Base-by-base conservation (phyloP, 1,140 invertebrate genomes). In the Muscidifurax raptorellus region DNA sequence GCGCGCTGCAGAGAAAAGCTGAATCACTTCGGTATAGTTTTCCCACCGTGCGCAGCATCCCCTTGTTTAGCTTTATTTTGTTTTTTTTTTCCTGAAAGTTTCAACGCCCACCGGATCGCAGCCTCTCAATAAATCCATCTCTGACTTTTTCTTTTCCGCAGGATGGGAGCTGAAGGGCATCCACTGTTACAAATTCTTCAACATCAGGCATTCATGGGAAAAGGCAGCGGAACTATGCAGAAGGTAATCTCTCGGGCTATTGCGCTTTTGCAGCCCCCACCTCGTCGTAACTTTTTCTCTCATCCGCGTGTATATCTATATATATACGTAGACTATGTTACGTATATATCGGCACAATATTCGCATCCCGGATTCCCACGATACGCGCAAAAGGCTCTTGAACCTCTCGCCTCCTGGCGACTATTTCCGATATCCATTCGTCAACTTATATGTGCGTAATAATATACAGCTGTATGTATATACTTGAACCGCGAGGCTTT, bases 101-200 rank as follows among this genome's bases (percentile, higher is more conserved):
- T 52, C 18, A 59, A 18, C 15, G 52, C 18, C 18, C 6, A n/a
- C 52, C 22, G 15, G 22, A 7, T 22, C 18, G 15, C 13, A 18
- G 18, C 47, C 47, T 0, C 7, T 40, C 36, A 74, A 74, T 86
- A 67, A 79, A 79, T 44, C 67, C 30, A 67, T 67, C 40, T n/a
- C 36, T 27, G 40, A 76, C 28, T 27, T 25, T 30, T 77, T 84
- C 78, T 75, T 81, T 81, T 84, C 71, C 71, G 81, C 95, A 98
- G 98, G 97, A 91, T 98, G 98, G 98, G 97, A 97, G 94, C 94
- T 98, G 86, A 95, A 96, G 93, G 97, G 97, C 88, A 95, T 98
- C 90, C 95, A 98, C 93, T 98, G 98, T 94, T 98, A 98, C 93
- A 98, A 97, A 95, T 98, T 98, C 94, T 98, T 98, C 94, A 98